Conservation (phyloP, 2,113 vertebrate genomes). For the Cololabis saira region DNA sequence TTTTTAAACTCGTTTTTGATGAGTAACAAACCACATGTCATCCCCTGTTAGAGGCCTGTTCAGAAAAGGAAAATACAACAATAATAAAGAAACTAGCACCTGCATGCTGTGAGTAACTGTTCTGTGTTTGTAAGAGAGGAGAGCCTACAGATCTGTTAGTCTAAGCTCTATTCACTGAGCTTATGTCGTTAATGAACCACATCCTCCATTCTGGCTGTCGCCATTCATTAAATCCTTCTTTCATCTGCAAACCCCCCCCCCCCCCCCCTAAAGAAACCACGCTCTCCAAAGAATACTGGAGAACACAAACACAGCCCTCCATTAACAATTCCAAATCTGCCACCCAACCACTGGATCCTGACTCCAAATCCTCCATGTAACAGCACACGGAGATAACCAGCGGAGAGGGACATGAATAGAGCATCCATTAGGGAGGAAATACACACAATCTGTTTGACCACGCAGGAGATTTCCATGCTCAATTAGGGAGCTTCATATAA, state of each 20-base stretch:
- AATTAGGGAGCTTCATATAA: slow-evolving; percentile 59
- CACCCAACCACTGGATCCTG: slow-evolving; percentile 63
- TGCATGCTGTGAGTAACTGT: slow-evolving; percentile 54
- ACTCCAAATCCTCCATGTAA: slow-evolving; percentile 46
- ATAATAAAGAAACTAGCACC: slow-evolving; percentile 37
- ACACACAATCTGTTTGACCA: slow-evolving; percentile 53
- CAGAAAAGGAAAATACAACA: slow-evolving; percentile 6
- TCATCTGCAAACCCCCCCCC: slow-evolving; percentile 68
- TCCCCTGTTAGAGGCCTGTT: background rate
- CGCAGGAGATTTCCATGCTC: slow-evolving; percentile 68
- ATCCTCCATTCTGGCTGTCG: slow-evolving; percentile 78
- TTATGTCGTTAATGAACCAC: slow-evolving; percentile 84
- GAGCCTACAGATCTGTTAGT: slow-evolving; percentile 70
- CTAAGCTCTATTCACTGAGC: slow-evolving; percentile 76
- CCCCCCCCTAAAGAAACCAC: slow-evolving; percentile 62
- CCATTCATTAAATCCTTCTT: slow-evolving; percentile 81
- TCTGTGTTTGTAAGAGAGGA: slow-evolving; percentile 49
- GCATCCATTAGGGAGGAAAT: slow-evolving; percentile 44
- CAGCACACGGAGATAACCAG: slow-evolving; percentile 15
- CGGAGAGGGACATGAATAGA: slow-evolving; percentile 35
- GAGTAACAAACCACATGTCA: slow-evolving; percentile 27
- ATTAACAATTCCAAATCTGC: slow-evolving; percentile 69
- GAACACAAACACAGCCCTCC: slow-evolving; percentile 66
- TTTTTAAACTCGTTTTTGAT: background rate
- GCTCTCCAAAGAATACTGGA: slow-evolving; percentile 66